Conservation (phyloP, 2,797 vertebrate genomes). For the Vireo griseus region DNA sequence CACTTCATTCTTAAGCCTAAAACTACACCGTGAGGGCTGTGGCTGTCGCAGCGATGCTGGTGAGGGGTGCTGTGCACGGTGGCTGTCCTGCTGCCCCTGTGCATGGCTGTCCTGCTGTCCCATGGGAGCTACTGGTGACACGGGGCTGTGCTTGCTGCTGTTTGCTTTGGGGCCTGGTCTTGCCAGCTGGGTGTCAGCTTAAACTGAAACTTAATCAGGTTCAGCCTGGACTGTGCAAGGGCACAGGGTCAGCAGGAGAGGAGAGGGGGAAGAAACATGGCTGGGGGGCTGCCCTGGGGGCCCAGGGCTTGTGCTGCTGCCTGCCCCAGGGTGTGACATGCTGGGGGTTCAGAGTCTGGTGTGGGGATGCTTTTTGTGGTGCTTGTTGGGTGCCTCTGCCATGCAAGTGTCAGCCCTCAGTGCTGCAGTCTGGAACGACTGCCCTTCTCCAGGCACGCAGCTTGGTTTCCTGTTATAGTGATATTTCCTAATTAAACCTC, state of each 20-base stretch:
- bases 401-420: neutral
- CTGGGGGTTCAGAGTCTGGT: rapidly evolving
- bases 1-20: neutral
- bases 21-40: rapidly evolving
- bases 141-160: neutral
- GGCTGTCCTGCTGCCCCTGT: neutral
- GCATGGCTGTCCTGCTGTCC: neutral
- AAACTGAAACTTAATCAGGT: slow-evolving; percentile 13
- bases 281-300: neutral
- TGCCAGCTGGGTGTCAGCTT: neutral
- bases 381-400: neutral
- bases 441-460: neutral
- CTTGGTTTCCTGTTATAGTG: neutral
- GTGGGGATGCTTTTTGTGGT: neutral
- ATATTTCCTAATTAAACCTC: neutral
- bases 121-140: neutral
- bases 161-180: neutral
- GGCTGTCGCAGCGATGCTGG: neutral
- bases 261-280: neutral
- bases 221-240: neutral
- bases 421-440: neutral
- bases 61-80: neutral
- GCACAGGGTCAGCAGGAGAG: neutral
- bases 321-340: rapidly evolving
- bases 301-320: neutral